Evolutionary conservation across 2,113 vertebrate species (phyloP).

Genomic region (Gymnobelideus leadbeateri): DNA sequence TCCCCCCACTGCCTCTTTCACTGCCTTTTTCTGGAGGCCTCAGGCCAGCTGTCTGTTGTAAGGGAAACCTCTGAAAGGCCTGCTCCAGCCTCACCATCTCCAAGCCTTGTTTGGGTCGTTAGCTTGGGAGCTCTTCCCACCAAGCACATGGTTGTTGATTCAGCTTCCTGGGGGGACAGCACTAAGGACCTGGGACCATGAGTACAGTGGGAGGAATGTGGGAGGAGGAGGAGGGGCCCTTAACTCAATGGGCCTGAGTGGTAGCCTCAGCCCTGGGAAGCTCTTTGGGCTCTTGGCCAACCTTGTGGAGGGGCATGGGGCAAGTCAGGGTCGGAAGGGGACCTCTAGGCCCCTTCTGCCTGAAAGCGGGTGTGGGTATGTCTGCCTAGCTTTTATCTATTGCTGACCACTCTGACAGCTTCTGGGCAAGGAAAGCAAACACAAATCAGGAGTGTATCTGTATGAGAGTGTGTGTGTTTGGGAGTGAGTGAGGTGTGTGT

Average conservation of each 20-base stretch:
- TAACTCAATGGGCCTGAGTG: not conserved
- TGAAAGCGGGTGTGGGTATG: not conserved
- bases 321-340: not conserved
- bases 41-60: not conserved
- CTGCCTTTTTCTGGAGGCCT: no score
- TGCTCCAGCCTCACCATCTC: not conserved
- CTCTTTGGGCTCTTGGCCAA: not conserved
- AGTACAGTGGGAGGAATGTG: not conserved
- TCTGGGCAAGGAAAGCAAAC: not conserved
- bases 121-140: not conserved
- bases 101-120: not conserved
- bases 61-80: not conserved
- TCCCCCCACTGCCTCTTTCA: not conserved
- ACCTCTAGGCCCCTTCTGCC: not conserved
- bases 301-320: not conserved
- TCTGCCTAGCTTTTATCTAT: not conserved
- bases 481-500: no score
- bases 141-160: not conserved
- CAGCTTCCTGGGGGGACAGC: not conserved
- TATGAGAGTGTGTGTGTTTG: no score
- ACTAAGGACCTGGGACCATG: not conserved
- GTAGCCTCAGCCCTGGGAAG: not conserved
- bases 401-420: not conserved
- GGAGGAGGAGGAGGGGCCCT: no score
- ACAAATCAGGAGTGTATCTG: no score